phyloP scores from a whole-genome alignment of 2,113 vertebrate species.

The Trichomycterus rosablanca region DNA sequence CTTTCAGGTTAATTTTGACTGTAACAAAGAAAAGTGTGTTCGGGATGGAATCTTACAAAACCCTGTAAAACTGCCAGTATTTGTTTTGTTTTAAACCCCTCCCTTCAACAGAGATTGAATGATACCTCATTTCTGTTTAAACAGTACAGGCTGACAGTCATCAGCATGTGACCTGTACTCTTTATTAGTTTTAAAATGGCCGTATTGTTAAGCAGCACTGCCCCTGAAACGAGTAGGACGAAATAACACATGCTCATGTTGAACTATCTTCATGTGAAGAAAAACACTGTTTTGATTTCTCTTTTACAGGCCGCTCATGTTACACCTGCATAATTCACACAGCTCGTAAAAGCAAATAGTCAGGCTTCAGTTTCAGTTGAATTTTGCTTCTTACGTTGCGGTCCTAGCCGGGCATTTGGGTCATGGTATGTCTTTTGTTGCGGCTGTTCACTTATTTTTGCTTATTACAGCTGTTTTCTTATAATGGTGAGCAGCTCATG shows the following conservation, averaged over 20 bases:
- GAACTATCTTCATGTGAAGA: conserved; percentile 30
- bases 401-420: conserved; percentile 26
- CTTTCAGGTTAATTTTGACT: not conserved
- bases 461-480: conserved; percentile 44
- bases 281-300: conserved; percentile 36
- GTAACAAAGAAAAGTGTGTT: too few species aligned
- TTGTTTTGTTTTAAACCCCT: conserved; percentile 22
- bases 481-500: conserved; percentile 23
- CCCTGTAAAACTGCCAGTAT: not conserved
- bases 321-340: conserved; percentile 46
- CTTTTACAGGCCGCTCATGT: conserved; percentile 41
- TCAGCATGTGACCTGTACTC: conserved; percentile 22
- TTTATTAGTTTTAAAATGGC: conserved; percentile 8
- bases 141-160: conserved; percentile 24
- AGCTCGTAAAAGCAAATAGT: conserved; percentile 46
- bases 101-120: conserved; percentile 7
- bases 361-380: conserved; percentile 24
- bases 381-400: conserved; percentile 35
- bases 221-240: conserved; percentile 40
- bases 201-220: conserved; percentile 24
- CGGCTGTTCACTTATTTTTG: conserved; percentile 42
- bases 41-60: too few species aligned
- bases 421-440: conserved; percentile 27
- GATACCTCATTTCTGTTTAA: conserved; percentile 28
- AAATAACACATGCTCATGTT: conserved; percentile 38